Percentiles rank a stretch among this genome's conserved stretches.
Evolutionary conservation across 2,113 vertebrate genomes (phyloP).

Genomic region (Chloropsis hardwickii): DNA sequence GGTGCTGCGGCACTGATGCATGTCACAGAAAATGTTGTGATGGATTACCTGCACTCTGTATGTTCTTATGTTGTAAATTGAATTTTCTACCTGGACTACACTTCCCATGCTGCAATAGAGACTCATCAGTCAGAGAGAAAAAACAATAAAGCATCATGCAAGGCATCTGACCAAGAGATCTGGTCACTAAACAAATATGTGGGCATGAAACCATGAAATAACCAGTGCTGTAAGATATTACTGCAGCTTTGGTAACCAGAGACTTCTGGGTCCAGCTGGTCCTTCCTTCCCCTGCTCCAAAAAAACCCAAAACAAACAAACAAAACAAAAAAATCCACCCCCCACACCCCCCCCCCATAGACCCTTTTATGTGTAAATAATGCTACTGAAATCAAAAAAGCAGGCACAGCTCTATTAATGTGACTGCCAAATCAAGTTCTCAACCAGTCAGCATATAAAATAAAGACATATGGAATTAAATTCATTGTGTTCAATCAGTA

Average conservation of each 20-base stretch:
- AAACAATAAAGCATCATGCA: not conserved
- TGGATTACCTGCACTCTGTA: not conserved
- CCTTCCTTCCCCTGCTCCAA: not conserved
- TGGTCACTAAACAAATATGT: not conserved
- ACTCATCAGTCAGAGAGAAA: not conserved
- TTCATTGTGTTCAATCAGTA: not conserved
- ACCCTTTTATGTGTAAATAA: not conserved
- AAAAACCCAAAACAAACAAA: not conserved
- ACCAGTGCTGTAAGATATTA: not conserved
- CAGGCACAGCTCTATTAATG: not conserved
- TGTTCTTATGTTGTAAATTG: not conserved
- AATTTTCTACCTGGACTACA: not conserved
- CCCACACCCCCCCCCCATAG: accelerated
- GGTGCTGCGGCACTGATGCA: not conserved
- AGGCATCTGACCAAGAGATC: not conserved
- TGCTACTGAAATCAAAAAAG: not conserved
- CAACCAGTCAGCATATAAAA: not conserved
- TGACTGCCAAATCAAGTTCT: not conserved
- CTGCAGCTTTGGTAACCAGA: not conserved
- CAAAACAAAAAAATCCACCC: not conserved
- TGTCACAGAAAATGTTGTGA: not conserved
- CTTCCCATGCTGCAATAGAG: not conserved
- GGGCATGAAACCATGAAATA: not conserved
- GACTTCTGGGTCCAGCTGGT: not conserved
- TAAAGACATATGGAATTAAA: slow-evolving; percentile 2